These are phyloP conservation scores for Dryobates pubescens DNA, from an alignment of 2,797 vertebrate species.

Conservation along the genomic window DNA sequence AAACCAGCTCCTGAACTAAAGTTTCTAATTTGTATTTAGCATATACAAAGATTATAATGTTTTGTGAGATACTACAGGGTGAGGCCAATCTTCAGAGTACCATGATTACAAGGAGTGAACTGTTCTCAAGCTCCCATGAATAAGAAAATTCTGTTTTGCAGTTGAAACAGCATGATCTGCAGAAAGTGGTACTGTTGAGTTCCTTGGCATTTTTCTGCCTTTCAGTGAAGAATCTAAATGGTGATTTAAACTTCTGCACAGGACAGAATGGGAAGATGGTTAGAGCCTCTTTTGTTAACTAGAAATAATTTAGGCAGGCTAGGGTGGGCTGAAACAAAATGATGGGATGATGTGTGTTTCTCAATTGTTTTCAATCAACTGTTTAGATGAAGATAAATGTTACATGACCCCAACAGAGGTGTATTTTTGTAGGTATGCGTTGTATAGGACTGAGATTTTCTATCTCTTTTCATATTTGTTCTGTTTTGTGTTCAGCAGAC, in stretches of 20 bases:
- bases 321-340: not conserved
- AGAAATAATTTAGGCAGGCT: not conserved
- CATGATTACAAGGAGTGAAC: not conserved
- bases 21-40: not conserved
- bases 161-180: not conserved
- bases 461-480: not conserved
- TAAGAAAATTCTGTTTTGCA: not conserved
- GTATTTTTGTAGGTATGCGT: not conserved
- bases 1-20: not conserved
- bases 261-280: not conserved
- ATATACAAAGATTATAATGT: not conserved
- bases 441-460: not conserved
- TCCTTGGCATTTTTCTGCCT: not conserved
- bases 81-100: not conserved
- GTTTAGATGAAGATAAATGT: not conserved
- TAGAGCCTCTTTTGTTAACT: not conserved
- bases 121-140: not conserved
- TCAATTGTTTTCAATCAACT: not conserved
- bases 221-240: not conserved
- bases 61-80: not conserved
- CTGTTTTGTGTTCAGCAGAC: not conserved
- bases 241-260: not conserved
- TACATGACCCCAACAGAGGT: rapidly evolving
- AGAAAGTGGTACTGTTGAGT: not conserved
- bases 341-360: rapidly evolving